These are phyloP conservation scores for Acrocephalus scirpaceus DNA, from an alignment of 2,797 vertebrate genomes.

Conservation along the genomic window DNA sequence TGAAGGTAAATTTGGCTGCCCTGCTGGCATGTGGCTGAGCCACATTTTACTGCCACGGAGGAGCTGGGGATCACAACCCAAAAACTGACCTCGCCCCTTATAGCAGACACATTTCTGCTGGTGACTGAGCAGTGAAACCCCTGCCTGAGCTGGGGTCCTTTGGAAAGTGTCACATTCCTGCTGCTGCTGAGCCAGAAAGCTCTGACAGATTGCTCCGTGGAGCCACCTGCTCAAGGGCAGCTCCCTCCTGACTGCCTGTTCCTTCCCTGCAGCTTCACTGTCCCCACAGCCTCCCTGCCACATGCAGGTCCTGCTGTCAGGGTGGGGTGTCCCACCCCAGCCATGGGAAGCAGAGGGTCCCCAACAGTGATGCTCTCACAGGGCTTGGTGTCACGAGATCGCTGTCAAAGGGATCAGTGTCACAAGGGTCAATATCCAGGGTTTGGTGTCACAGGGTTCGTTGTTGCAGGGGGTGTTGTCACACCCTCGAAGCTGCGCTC, in stretches of 20 bases:
- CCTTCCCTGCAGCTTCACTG: not conserved
- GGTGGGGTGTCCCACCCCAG: not conserved
- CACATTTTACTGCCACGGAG: not conserved
- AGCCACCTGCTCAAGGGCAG: not conserved
- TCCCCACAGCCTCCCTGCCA: not conserved
- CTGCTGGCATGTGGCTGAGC: not conserved
- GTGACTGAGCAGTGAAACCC: not conserved
- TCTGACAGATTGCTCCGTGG: rapidly evolving
- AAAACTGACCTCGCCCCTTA: not conserved
- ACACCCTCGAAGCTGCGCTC: rapidly evolving
- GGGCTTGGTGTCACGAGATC: not conserved
- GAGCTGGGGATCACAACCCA: rapidly evolving
- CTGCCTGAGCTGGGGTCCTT: rapidly evolving
- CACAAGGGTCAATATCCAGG: not conserved
- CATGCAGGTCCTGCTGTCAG: rapidly evolving
- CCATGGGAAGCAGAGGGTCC: not conserved
- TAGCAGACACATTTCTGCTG: not conserved
- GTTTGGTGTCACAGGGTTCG: not conserved
- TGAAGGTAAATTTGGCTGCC: rapidly evolving
- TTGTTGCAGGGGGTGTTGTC: not conserved
- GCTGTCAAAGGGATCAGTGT: not conserved
- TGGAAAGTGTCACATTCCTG: not conserved
- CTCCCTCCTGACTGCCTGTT: not conserved
- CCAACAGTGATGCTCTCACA: not conserved
- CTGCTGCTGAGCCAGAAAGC: not conserved